phyloP scores from a whole-genome alignment of 2,113 vertebrate genomes.

The Saimiri boliviensis region DNA sequence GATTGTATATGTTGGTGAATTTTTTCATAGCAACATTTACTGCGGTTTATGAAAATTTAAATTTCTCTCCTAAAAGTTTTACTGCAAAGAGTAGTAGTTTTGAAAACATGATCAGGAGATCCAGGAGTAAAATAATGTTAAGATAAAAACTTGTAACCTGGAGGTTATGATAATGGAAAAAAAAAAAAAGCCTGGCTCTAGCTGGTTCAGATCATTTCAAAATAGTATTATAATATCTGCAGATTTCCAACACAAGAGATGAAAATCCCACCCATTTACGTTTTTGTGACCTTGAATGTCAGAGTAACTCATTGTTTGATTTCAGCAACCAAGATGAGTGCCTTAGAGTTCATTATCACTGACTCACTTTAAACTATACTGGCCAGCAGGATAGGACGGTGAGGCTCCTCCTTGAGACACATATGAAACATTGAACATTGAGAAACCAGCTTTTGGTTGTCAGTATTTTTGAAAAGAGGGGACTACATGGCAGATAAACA shows the following conservation, averaged over 20 bases:
- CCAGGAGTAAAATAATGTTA: conserved; percentile 33
- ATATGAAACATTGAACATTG: conserved; percentile 66
- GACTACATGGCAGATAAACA: background rate
- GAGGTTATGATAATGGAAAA: conserved; percentile 35
- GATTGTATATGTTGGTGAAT: background rate
- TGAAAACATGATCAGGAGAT: conserved; percentile 42
- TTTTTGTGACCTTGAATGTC: conserved; percentile 70
- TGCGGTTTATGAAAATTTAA: conserved; percentile 55
- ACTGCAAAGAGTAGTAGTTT: conserved; percentile 43
- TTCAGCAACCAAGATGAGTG: conserved; percentile 50
- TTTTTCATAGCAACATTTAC: conserved; percentile 18
- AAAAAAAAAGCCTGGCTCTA: conserved; percentile 8
- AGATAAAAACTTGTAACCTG: conserved; percentile 47
- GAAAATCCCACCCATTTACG: conserved; percentile 67
- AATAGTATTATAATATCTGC: conserved; percentile 59
- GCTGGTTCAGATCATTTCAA: conserved; percentile 44
- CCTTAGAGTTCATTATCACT: conserved; percentile 67
- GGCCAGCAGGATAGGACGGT: conserved; percentile 57
- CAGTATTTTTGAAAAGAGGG: conserved; percentile 38
- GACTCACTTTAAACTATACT: conserved; percentile 60
- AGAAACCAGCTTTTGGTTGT: conserved; percentile 66
- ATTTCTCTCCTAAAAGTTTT: conserved; percentile 51
- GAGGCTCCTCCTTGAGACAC: conserved; percentile 63
- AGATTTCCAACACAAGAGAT: conserved; percentile 43
- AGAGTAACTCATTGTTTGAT: conserved; percentile 69